Evolutionary conservation across 2,888 invertebrate species (phyloP), one percentile per base, ranked within the genome.

Genomic region (Mantis religiosa): DNA sequence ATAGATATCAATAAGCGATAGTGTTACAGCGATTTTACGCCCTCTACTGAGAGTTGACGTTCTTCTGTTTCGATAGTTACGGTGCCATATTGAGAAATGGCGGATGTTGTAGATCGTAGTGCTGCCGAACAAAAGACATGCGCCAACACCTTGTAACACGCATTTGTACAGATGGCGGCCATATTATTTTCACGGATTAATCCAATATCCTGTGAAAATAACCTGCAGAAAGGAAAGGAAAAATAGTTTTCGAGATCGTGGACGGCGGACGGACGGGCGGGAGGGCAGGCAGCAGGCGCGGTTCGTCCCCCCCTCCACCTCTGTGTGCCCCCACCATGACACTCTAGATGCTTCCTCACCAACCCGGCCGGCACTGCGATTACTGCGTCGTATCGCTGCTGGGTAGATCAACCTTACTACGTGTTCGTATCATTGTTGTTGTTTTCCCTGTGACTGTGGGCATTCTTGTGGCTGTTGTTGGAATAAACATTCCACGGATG

Each of bases 361-460:
- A n/a, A 20, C 34, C 87, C 87, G 87, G 87, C 82, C 87, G 87
- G 25, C 82, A 87, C 71, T 41, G 82, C 85, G 81, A 86, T 30
- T 86, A 87, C 87, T 87, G 87, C 87, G 87, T 87, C 87, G 87
- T 87, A 87, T 87, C 30, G 41, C 54, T 71, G 54, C 20, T 71
- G 25, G 54, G 54, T 6, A 71, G 15, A 71, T 20, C 54, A 3
- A 20, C 54, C 4, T 20, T 12, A 15, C 4, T 20, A 0, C 6
- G 3, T 71, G 54, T 3, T 71, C 3, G n/a, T n/a, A n/a, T n/a
- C n/a, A n/a, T 71, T 71, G 6, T 71, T 71, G 54, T 71, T 71
- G 2, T 71, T 71, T 20, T 20, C 9, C n/a, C 54, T 71, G 20
- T 6, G 20, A 20, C 41, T 71, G 54, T 71, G 54, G n/a, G 54